Evolutionary conservation across 2,797 vertebrate genomes (phyloP).

Genomic region (Acropternis orthonyx): DNA sequence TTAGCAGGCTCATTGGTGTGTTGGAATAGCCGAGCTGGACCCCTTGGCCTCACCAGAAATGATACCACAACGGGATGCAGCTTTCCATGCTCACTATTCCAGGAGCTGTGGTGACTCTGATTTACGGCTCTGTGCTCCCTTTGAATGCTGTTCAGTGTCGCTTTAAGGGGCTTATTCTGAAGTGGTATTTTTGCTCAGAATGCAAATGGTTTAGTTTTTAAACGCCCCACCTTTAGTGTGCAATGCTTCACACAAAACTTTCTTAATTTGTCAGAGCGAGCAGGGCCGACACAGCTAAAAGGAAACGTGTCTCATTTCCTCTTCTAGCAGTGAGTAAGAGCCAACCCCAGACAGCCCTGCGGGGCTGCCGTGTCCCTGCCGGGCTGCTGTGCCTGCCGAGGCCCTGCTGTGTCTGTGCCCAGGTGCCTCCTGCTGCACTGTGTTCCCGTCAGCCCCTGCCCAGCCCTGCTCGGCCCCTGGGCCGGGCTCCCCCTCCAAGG

Average conservation of each 20-base stretch:
- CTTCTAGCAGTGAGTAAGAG: not conserved
- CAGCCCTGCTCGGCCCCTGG: not conserved
- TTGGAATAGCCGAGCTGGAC: not conserved
- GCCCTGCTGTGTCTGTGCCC: not conserved
- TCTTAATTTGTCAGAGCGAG: not conserved
- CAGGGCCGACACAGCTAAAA: not conserved
- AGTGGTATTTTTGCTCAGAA: not conserved
- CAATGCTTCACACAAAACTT: not conserved
- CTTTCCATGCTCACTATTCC: not conserved
- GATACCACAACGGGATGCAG: rapidly evolving
- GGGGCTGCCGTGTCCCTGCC: rapidly evolving
- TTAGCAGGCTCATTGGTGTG: rapidly evolving
- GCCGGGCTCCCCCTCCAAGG: not conserved
- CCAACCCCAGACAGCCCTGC: not conserved
- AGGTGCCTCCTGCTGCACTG: rapidly evolving
- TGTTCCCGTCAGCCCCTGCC: not conserved
- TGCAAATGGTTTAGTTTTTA: not conserved
- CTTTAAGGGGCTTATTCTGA: not conserved
- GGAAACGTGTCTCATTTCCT: not conserved
- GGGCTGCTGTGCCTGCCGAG: not conserved
- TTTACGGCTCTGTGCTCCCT: not conserved
- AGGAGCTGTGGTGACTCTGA: not conserved
- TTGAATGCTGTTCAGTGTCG: not conserved
- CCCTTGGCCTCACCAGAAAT: rapidly evolving
- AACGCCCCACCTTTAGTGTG: not conserved